Conservation (phyloP, 1,140 invertebrate genomes). For the Leptinotarsa texana region DNA sequence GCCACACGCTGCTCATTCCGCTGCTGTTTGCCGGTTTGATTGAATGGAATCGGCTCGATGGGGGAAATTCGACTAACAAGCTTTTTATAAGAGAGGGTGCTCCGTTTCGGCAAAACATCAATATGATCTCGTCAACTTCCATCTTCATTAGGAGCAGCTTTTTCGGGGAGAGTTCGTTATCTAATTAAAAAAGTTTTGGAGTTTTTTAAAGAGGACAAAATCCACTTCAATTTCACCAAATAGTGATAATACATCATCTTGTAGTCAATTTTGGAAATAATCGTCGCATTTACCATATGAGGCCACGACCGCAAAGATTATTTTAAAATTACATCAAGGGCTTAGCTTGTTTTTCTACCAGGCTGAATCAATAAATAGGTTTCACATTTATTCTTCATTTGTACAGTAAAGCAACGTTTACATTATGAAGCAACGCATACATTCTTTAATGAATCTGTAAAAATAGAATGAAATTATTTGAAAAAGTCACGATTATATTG, state of each 20-base stretch:
- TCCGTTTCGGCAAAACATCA: constrained; percentile 14
- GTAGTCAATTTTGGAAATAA: too few species aligned
- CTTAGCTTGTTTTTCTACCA: too few species aligned
- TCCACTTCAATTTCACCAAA: background rate
- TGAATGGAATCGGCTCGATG: constrained; percentile 31
- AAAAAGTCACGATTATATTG: too few species aligned
- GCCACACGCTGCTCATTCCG: constrained; percentile 19
- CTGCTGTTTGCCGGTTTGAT: constrained; percentile 36
- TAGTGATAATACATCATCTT: background rate
- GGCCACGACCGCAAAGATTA: too few species aligned
- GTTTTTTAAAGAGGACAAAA: background rate
- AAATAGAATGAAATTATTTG: too few species aligned
- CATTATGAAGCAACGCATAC: too few species aligned
- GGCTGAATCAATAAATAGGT: too few species aligned
- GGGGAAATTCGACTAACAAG: constrained; percentile 40
- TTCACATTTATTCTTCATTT: too few species aligned
- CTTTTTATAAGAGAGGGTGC: constrained; percentile 40
- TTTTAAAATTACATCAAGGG: too few species aligned
- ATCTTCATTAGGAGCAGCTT: constrained; percentile 14
- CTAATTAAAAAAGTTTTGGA: background rate
- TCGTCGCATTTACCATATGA: too few species aligned
- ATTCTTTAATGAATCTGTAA: too few species aligned
- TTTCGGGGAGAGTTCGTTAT: constrained; percentile 4
- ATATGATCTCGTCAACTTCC: constrained; percentile 14
- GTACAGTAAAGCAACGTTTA: too few species aligned